Evolutionary conservation across 2,888 invertebrate genomes (phyloP).

Genomic region (Metalampra italica): DNA sequence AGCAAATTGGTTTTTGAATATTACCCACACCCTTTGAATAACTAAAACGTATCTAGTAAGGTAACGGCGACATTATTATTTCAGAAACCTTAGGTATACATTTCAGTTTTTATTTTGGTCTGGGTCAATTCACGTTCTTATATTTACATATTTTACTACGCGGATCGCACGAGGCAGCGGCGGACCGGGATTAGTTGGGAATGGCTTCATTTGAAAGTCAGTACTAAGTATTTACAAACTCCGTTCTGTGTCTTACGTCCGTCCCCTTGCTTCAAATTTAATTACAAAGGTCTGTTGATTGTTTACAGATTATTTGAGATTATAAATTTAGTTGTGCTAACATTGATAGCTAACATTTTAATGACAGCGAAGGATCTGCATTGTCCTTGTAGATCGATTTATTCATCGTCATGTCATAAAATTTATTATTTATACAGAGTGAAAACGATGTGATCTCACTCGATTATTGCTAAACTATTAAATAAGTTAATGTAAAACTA

Average conservation of each 20-base stretch:
- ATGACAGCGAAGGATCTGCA: too few relatives aligned
- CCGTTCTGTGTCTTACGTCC: slow-evolving; percentile 15
- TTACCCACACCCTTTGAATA: slow-evolving; percentile 1
- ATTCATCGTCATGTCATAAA: too few relatives aligned
- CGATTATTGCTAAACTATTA: too few relatives aligned
- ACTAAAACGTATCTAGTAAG: not conserved
- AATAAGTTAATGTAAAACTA: too few relatives aligned
- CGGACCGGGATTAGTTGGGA: slow-evolving; percentile 7
- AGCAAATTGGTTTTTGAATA: not conserved
- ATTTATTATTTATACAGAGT: too few relatives aligned
- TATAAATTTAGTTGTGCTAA: not conserved
- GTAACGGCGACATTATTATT: not conserved
- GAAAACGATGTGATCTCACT: too few relatives aligned
- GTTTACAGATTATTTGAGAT: not conserved
- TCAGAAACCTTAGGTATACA: not conserved
- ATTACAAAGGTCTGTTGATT: slow-evolving; percentile 22
- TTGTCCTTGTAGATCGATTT: too few relatives aligned
- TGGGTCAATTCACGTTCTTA: not conserved
- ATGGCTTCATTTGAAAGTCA: slow-evolving; percentile 9
- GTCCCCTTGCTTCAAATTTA: slow-evolving; percentile 22
- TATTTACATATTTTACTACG: slow-evolving; percentile 7
- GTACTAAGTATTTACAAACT: slow-evolving; percentile 2
- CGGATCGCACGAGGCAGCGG: slow-evolving; percentile 7
- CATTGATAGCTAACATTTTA: too few relatives aligned
- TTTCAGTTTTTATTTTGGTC: not conserved